Evolutionary conservation across 2,113 vertebrate genomes (phyloP).

Genomic region (Otocyon megalotis): DNA sequence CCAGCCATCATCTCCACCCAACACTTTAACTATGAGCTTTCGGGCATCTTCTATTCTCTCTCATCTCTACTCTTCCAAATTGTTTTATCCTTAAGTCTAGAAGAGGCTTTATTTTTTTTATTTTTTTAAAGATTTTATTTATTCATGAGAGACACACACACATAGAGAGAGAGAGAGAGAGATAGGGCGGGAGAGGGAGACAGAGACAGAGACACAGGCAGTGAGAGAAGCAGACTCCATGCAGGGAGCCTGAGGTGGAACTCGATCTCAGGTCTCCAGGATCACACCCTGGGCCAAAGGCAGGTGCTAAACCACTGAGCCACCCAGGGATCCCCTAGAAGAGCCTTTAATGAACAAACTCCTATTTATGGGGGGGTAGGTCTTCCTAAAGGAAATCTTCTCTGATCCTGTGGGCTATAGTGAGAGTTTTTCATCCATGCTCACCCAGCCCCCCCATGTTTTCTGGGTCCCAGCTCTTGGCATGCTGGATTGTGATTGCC

Average conservation of each 20-base stretch:
- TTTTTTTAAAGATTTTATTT: too few relatives aligned
- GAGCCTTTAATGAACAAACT: not conserved
- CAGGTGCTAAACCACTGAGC: too few relatives aligned
- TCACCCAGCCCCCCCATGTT: not conserved
- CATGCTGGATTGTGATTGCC: not conserved
- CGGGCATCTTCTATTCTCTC: not conserved
- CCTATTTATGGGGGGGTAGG: not conserved
- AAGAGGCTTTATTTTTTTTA: not conserved
- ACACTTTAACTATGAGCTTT: not conserved
- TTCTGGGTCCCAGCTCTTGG: not conserved
- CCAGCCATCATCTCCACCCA: not conserved
- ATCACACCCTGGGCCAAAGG: too few relatives aligned
- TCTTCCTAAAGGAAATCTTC: not conserved
- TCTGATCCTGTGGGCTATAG: not conserved
- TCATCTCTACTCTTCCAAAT: not conserved
- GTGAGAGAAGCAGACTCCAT: too few relatives aligned
- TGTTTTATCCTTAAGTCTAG: not conserved
- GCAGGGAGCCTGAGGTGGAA: too few relatives aligned
- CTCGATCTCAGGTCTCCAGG: too few relatives aligned
- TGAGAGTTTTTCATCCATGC: not conserved
- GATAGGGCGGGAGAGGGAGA: too few relatives aligned
- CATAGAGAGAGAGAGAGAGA: too few relatives aligned
- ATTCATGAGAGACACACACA: too few relatives aligned
- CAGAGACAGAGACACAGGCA: too few relatives aligned
- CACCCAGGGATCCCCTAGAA: too few relatives aligned